phyloP scores from a whole-genome alignment of 2,797 vertebrate species.

The Gallirallus australis region DNA sequence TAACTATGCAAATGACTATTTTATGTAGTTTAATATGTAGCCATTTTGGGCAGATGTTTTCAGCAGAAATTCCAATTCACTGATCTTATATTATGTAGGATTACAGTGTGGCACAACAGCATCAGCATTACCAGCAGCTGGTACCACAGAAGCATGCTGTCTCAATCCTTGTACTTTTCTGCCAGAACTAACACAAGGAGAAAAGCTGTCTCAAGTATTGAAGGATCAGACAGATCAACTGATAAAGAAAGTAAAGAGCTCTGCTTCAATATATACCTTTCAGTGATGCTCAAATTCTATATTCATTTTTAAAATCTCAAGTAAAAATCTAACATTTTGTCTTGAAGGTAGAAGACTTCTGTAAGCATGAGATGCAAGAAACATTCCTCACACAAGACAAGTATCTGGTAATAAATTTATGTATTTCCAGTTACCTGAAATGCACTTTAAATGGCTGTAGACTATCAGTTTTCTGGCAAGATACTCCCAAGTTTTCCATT shows the following conservation, averaged over 20 bases:
- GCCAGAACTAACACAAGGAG: constrained; percentile 80
- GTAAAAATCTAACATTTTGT: not conserved
- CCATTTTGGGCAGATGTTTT: not conserved
- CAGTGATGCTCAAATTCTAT: not conserved
- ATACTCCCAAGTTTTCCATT: not conserved
- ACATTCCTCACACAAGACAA: constrained; percentile 77
- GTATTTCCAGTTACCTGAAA: not conserved
- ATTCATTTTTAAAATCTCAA: not conserved
- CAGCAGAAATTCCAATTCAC: not conserved
- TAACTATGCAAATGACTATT: not conserved
- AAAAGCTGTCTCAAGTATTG: constrained; percentile 86
- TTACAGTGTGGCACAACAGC: not conserved
- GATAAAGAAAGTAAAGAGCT: constrained; percentile 81
- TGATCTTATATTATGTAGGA: constrained; percentile 22
- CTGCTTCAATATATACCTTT: not conserved
- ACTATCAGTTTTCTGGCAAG: not conserved
- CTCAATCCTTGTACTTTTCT: constrained; percentile 18
- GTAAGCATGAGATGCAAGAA: constrained; percentile 73
- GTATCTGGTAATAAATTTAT: constrained; percentile 80
- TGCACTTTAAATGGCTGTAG: not conserved
- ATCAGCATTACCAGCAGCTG: not conserved
- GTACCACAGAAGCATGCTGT: not conserved
- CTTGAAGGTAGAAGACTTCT: constrained; percentile 88
- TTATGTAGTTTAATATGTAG: not conserved
- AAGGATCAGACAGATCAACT: constrained; percentile 86